A percentile compares a stretch with the other conserved stretches of the same genome.
Evolutionary conservation across 1,140 invertebrate genomes (phyloP).

Genomic region (Bombus confusus): DNA sequence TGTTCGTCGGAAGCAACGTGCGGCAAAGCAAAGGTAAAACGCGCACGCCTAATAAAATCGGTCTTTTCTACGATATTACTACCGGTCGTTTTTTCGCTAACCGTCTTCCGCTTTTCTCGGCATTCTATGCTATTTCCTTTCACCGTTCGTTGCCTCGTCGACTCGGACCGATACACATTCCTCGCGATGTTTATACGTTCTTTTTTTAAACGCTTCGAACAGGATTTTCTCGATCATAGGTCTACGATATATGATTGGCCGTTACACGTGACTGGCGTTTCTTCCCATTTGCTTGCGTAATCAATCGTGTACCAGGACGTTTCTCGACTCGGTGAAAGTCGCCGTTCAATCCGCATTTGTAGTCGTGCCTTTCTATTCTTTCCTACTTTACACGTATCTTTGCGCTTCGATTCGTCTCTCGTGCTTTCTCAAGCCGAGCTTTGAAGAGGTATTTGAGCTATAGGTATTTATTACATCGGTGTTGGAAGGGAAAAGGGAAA

Average conservation of each 20-base stretch:
- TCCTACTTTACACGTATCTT: neutral
- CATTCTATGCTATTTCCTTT: too few relatives aligned
- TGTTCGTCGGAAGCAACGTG: too few relatives aligned
- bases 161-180: neutral
- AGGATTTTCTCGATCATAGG: neutral
- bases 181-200: neutral
- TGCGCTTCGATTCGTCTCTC: neutral
- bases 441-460: too few relatives aligned
- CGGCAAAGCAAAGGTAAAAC: neutral
- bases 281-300: conserved; percentile 40
- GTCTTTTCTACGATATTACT: neutral
- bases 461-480: neutral
- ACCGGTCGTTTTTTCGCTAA: neutral
- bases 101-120: too few relatives aligned
- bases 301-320: conserved; percentile 25
- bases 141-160: neutral
- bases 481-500: neutral
- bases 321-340: conserved; percentile 52
- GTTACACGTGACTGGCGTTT: conserved; percentile 20
- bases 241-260: neutral
- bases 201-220: neutral
- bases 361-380: conserved; percentile 32
- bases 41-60: neutral
- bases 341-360: neutral
- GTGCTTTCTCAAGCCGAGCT: neutral